phyloP scores from a whole-genome alignment of 2,797 vertebrate genomes.

The Leptatherina wallacei region DNA sequence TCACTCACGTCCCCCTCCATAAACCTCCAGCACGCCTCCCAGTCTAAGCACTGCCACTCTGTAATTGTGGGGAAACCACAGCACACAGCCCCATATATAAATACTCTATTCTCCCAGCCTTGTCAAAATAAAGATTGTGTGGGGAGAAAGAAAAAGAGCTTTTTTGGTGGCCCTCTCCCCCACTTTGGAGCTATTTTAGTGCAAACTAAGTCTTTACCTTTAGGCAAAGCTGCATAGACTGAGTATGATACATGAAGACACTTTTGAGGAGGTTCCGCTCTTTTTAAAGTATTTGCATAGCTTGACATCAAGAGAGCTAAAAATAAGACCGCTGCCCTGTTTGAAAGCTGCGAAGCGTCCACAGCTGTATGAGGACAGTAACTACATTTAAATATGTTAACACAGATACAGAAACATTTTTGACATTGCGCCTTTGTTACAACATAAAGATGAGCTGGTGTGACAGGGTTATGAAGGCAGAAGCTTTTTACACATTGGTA shows the following conservation, averaged over 20 bases:
- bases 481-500: conserved; percentile 28
- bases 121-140: conserved; percentile 86
- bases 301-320: conserved; percentile 60
- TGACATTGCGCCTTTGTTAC: conserved; percentile 30
- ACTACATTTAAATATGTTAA: conserved; percentile 46
- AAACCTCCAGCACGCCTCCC: conserved; percentile 80
- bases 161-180: conserved; percentile 76
- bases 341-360: conserved; percentile 33
- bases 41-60: conserved; percentile 84
- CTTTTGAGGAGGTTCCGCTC: conserved; percentile 45
- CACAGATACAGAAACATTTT: conserved; percentile 16
- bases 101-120: conserved; percentile 85
- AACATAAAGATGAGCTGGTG: conserved; percentile 52
- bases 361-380: conserved; percentile 29
- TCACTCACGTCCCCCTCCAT: conserved; percentile 72
- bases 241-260: conserved; percentile 52
- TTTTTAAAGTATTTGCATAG: conserved; percentile 17
- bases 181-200: conserved; percentile 75
- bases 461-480: conserved; percentile 21
- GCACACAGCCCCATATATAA: conserved; percentile 87
- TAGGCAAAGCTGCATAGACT: conserved; percentile 47
- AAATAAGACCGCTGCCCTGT: conserved; percentile 29
- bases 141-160: conserved; percentile 74
- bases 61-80: conserved; percentile 87
- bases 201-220: conserved; percentile 69